phyloP scores from a whole-genome alignment of 1,140 invertebrate species.

The Saccostrea echinata region DNA sequence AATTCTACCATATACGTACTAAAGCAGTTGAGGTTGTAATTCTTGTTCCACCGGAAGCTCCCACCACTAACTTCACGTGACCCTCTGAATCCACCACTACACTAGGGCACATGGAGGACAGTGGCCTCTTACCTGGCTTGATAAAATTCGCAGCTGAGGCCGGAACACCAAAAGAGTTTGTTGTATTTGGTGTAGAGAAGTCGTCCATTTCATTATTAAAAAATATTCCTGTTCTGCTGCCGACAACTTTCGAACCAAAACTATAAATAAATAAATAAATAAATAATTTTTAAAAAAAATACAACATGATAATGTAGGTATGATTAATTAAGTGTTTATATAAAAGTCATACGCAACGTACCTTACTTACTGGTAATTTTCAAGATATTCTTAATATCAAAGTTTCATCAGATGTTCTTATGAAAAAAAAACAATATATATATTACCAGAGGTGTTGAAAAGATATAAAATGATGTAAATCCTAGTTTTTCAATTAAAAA shows the following conservation, averaged over 20 bases:
- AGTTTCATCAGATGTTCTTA: too few species aligned
- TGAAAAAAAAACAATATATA: neutral
- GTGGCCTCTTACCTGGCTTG: constrained; percentile 88
- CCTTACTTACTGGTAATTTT: too few species aligned
- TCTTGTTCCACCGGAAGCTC: constrained; percentile 94
- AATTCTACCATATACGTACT: constrained; percentile 81
- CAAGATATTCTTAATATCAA: too few species aligned
- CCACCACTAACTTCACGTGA: constrained; percentile 88
- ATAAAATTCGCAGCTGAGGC: constrained; percentile 87
- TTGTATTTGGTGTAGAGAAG: constrained; percentile 88
- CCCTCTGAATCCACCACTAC: constrained; percentile 87
- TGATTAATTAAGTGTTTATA: too few species aligned
- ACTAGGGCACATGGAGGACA: constrained; percentile 95
- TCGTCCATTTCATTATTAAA: constrained; percentile 98
- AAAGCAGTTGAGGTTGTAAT: constrained; percentile 91
- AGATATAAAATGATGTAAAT: too few species aligned
- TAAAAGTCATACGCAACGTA: too few species aligned
- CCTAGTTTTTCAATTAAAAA: too few species aligned
- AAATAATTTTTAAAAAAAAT: neutral
- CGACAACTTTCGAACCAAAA: constrained; percentile 80
- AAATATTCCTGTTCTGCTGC: constrained; percentile 91
- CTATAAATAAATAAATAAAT: constrained; percentile 66
- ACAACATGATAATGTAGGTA: too few species aligned
- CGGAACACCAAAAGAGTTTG: constrained; percentile 88
- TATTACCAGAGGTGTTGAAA: too few species aligned